Evolutionary conservation across 2,888 invertebrate species (phyloP).

Genomic region (Hipparchia semele): DNA sequence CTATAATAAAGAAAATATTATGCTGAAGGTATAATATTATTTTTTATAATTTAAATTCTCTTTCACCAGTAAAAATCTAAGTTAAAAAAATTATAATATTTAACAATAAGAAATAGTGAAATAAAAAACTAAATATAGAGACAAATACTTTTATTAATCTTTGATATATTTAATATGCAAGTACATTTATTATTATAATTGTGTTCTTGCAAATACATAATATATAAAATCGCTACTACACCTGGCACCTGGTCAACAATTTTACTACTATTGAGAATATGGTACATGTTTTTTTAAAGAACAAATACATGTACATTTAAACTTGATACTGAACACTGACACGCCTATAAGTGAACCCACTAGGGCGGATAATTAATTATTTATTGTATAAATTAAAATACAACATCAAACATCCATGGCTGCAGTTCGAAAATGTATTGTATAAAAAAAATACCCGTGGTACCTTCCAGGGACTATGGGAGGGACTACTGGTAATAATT

Average conservation of each 20-base stretch:
- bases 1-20: background rate
- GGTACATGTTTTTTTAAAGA: background rate
- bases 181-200: background rate
- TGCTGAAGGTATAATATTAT: no score
- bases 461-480: no score
- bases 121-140: background rate
- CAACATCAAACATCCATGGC: background rate
- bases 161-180: background rate
- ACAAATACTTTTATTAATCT: background rate
- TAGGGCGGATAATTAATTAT: no score
- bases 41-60: background rate
- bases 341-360: no score
- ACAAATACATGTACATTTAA: background rate
- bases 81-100: background rate
- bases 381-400: background rate
- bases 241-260: background rate
- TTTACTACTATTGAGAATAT: background rate
- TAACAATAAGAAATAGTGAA: background rate
- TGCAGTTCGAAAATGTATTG: no score
- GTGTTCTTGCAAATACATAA: slow-evolving; percentile 2
- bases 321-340: background rate
- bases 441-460: no score
- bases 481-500: no score
- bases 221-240: background rate
- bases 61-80: background rate